Conservation (phyloP, 2,113 vertebrate genomes). For the Danio rerio region GRCz12tu NC_133177.1:21458501-21459000, state of each 20-base stretch:
- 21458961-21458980: conserved; percentile 53
- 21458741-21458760: neutral
- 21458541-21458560: neutral
- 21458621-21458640: neutral
- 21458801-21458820: neutral
- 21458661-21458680: neutral
- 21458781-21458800: conserved; percentile 2
- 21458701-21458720: neutral
- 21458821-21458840: neutral
- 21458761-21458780: neutral
- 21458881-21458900: conserved; percentile 28
- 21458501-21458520: neutral
- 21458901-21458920: conserved; percentile 54
- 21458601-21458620: neutral
- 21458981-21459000: conserved; percentile 47
- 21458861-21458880: neutral
- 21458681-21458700: neutral
- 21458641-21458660: conserved; percentile 15
- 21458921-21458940: conserved; percentile 34
- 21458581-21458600: conserved; percentile 17
- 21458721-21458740: neutral
- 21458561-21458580: neutral
- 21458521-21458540: neutral
- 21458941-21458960: conserved; percentile 31
- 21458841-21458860: neutral